Evolutionary conservation across 2,797 vertebrate genomes (phyloP).

Genomic region (Galago senegalensis): DNA sequence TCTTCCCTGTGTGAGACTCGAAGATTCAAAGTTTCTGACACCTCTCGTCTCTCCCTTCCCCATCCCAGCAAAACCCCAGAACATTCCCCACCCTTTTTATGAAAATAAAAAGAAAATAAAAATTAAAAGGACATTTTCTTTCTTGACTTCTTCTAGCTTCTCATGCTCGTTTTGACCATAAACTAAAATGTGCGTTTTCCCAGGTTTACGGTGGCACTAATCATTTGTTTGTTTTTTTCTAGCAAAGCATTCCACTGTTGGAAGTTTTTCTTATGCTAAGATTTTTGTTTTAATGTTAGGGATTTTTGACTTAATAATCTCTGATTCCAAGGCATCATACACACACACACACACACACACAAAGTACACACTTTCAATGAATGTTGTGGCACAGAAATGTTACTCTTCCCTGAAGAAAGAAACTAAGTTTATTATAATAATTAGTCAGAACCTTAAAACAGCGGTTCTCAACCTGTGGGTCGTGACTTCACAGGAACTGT

Average conservation of each 20-base stretch:
- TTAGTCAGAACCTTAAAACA: background rate
- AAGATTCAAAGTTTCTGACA: background rate
- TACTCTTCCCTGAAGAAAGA: background rate
- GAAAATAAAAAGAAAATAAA: background rate
- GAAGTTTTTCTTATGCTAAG: background rate
- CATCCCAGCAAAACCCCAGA: too few relatives aligned
- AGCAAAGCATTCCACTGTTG: background rate
- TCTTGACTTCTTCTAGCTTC: constrained; percentile 13
- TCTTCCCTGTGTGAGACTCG: background rate
- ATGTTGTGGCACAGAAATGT: background rate
- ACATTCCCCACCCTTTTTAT: background rate
- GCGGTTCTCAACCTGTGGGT: too few relatives aligned
- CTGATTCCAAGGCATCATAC: constrained; percentile 28
- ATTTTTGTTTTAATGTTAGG: background rate
- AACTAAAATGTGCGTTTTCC: background rate
- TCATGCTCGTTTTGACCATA: constrained; percentile 50
- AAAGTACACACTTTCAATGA: background rate
- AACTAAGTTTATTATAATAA: background rate
- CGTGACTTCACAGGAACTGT: too few relatives aligned
- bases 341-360: too few relatives aligned
- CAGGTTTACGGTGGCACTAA: background rate
- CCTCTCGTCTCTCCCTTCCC: background rate
- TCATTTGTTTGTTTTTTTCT: constrained; percentile 37
- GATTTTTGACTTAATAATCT: constrained; percentile 34
- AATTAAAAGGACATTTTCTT: constrained; percentile 21